Evolutionary conservation across 2,113 vertebrate genomes (phyloP), one percentile per base, ranked within the genome.

Genomic region (Megaleporinus macrocephalus): DNA sequence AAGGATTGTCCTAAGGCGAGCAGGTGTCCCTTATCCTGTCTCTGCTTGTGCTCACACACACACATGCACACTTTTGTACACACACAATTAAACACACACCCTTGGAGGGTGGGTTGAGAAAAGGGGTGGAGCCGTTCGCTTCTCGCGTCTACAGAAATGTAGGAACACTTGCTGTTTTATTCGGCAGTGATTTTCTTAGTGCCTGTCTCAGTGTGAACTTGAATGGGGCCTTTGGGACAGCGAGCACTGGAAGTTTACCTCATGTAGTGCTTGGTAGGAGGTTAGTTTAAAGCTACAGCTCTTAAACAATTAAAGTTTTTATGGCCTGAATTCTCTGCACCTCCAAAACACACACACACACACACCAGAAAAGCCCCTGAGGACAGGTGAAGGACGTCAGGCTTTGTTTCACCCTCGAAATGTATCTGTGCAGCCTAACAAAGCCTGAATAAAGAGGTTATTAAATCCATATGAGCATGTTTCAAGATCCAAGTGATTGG

Each of bases 1-100:
- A 73, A 59, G 51, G 72, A 70, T 77, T 73, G 59, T 49, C 73
- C 79, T 62, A 63, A 29, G 61, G 70, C 74, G 41, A 62, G 75
- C 85, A 86, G 81, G 87, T 87, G 85, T 83, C 79, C n/a, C n/a
- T 68, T n/a, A 75, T 22, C 36, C 49, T 75, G 65, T 70, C 24
- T 29, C 16, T 47, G 33, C 30, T 66, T 59, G 55, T 14, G 27
- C 27, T 62, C 63, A 69, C 59, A 68, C 29, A 68, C n/a, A 57
- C 29, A 68, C 36, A 27, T 13, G 27, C 33, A 63, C 65, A 77
- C 65, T 49, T 26, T 22, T 10, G 36, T n/a, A 71, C 53, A 68
- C 62, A 76, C 53, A 82, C 70, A 69, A 53, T 20, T 26, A 36
- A 9, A 24, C 22, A 36, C 63, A 57, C 26, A 53, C n/a, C 27